These are phyloP conservation scores for Antheraea yamamai DNA, from an alignment of 2,888 invertebrate genomes.

Conservation along the genomic window DNA sequence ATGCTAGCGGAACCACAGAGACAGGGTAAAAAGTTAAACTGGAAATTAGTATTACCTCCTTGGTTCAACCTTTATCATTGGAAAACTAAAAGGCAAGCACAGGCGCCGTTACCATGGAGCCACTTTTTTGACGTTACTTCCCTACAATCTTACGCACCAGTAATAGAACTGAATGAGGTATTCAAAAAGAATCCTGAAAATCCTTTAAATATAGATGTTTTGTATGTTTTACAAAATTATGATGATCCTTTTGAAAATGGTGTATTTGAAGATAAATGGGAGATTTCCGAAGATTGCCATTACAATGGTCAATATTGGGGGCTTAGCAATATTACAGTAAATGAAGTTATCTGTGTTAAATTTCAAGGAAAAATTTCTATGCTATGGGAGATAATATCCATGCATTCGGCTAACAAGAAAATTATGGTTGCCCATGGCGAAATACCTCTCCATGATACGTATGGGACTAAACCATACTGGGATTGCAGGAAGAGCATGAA, in stretches of 20 bases:
- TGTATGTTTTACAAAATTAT: constrained; percentile 92
- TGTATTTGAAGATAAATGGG: constrained; percentile 91
- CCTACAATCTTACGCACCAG: constrained; percentile 89
- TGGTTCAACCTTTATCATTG: constrained; percentile 97
- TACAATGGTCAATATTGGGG: constrained; percentile 85
- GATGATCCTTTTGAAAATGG: constrained; percentile 92
- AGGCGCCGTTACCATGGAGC: constrained; percentile 88
- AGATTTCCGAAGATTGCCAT: constrained; percentile 69
- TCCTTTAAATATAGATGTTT: constrained; percentile 84
- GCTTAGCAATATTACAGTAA: constrained; percentile 85
- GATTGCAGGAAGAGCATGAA: constrained; percentile 94
- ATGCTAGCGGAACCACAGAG: constrained; percentile 87
- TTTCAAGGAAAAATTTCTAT: constrained; percentile 90
- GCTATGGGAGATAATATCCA: constrained; percentile 82
- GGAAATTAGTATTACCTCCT: constrained; percentile 92
- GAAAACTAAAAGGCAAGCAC: constrained; percentile 82
- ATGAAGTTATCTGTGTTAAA: constrained; percentile 87
- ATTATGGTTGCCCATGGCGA: constrained; percentile 91
- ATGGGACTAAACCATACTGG: constrained; percentile 93
- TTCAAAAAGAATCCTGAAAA: constrained; percentile 59
- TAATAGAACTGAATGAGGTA: constrained; percentile 93
- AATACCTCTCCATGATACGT: constrained; percentile 92
- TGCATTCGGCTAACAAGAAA: constrained; percentile 66
- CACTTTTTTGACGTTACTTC: constrained; percentile 92
- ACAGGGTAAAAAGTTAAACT: constrained; percentile 68